Evolutionary conservation across 1,140 invertebrate genomes (phyloP).

Genomic region (Zaprionus kolodkinae): DNA sequence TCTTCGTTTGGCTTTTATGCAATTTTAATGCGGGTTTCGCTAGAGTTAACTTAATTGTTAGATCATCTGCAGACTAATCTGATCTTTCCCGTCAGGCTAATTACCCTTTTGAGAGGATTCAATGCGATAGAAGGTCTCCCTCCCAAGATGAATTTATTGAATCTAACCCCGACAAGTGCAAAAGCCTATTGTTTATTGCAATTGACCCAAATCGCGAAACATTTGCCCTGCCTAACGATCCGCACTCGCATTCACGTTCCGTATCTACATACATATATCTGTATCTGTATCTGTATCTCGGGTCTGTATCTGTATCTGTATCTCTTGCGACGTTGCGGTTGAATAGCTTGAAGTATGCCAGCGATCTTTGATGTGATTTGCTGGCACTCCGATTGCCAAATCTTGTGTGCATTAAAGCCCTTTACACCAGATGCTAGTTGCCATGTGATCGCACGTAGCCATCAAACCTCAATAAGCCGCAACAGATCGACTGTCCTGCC

Average conservation of each 20-base stretch:
- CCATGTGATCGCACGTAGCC: slow-evolving; percentile 66
- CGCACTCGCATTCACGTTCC: slow-evolving; percentile 27
- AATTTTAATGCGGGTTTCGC: slow-evolving; percentile 21
- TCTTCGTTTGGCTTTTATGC: slow-evolving; percentile 23
- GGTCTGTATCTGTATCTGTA: slow-evolving; percentile 56
- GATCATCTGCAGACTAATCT: slow-evolving; percentile 16
- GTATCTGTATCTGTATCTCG: slow-evolving; percentile 27
- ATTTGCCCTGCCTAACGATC: slow-evolving; percentile 39
- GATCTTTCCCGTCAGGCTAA: slow-evolving; percentile 9
- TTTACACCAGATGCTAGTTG: slow-evolving; percentile 58
- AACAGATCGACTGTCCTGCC: neutral
- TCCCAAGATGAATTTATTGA: slow-evolving; percentile 37
- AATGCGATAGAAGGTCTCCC: slow-evolving; percentile 53
- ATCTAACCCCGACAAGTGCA: slow-evolving; percentile 60
- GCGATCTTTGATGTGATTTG: slow-evolving; percentile 71
- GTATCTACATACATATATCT: slow-evolving; percentile 42
- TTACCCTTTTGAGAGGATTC: slow-evolving; percentile 38
- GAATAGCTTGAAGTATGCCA: slow-evolving; percentile 68
- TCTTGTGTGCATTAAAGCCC: slow-evolving; percentile 75
- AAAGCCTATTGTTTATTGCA: slow-evolving; percentile 58
- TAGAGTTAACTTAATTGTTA: slow-evolving; percentile 11
- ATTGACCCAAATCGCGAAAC: slow-evolving; percentile 70
- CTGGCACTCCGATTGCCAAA: slow-evolving; percentile 67
- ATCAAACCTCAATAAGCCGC: slow-evolving; percentile 59
- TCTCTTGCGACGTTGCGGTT: slow-evolving; percentile 77